These are phyloP conservation scores for Lasiurus cinereus DNA, from an alignment of 2,113 vertebrate species.

Conservation along the genomic window DNA sequence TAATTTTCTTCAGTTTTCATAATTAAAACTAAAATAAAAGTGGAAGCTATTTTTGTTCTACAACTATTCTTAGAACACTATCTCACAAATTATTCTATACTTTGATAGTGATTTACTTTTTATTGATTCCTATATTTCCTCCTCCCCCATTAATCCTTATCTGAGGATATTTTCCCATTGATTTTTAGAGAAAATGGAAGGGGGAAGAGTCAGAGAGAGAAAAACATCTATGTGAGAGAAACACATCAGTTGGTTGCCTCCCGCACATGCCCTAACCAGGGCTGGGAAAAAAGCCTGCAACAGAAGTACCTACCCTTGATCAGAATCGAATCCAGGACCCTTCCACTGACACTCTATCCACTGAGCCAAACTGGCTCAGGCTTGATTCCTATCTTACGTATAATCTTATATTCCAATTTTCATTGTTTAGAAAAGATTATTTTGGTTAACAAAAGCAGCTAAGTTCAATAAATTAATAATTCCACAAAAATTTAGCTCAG, in stretches of 20 bases:
- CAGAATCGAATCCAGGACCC: too few relatives aligned
- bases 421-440: slow-evolving; percentile 53
- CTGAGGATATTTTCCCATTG: too few relatives aligned
- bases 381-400: neutral
- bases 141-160: too few relatives aligned
- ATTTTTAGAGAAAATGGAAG: too few relatives aligned
- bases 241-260: too few relatives aligned
- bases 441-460: slow-evolving; percentile 23
- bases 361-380: too few relatives aligned
- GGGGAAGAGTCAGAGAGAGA: too few relatives aligned
- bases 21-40: slow-evolving; percentile 38
- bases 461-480: slow-evolving; percentile 47
- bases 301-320: too few relatives aligned
- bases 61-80: neutral
- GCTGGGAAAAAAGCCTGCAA: too few relatives aligned
- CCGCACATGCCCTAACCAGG: too few relatives aligned
- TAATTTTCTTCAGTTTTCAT: slow-evolving; percentile 31
- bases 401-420: slow-evolving; percentile 19
- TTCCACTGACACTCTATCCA: too few relatives aligned
- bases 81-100: slow-evolving; percentile 14
- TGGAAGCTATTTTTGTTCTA: neutral
- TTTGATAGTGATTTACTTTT: slow-evolving; percentile 37
- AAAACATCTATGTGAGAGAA: too few relatives aligned
- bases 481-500: neutral
- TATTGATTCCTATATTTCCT: neutral